Evolutionary conservation across 2,888 invertebrate genomes (phyloP).

Genomic region (Brenthis hecate): DNA sequence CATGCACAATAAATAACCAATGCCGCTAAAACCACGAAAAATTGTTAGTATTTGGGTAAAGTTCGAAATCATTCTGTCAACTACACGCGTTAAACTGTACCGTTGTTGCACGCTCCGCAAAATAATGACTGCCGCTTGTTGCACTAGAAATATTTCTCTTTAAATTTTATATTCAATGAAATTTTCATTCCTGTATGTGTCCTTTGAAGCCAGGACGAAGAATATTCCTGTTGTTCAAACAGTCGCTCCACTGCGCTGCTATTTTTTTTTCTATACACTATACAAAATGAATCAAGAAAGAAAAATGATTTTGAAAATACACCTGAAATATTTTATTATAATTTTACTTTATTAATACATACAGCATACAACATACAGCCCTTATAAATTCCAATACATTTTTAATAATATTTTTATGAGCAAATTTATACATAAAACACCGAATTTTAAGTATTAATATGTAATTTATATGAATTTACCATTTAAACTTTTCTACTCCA

Average conservation of each 20-base stretch:
- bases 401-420: too few relatives aligned
- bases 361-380: too few relatives aligned
- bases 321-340: too few relatives aligned
- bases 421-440: too few relatives aligned
- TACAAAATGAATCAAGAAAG: too few relatives aligned
- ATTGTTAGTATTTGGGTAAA: conserved; percentile 52
- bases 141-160: conserved; percentile 35
- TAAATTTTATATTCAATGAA: conserved; percentile 33
- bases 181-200: conserved; percentile 14
- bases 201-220: not conserved
- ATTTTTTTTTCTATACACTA: not conserved
- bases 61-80: conserved; percentile 55
- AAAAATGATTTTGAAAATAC: too few relatives aligned
- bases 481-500: too few relatives aligned
- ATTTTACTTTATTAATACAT: too few relatives aligned
- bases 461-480: too few relatives aligned
- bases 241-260: not conserved
- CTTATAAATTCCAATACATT: too few relatives aligned
- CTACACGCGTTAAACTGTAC: conserved; percentile 39
- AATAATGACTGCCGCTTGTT: conserved; percentile 41
- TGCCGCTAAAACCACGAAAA: conserved; percentile 42
- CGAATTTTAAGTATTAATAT: too few relatives aligned
- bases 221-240: conserved; percentile 1
- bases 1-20: not conserved
- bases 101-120: conserved; percentile 36